Conservation (phyloP, 2,888 invertebrate genomes). For the Halocaridina rubra region DNA sequence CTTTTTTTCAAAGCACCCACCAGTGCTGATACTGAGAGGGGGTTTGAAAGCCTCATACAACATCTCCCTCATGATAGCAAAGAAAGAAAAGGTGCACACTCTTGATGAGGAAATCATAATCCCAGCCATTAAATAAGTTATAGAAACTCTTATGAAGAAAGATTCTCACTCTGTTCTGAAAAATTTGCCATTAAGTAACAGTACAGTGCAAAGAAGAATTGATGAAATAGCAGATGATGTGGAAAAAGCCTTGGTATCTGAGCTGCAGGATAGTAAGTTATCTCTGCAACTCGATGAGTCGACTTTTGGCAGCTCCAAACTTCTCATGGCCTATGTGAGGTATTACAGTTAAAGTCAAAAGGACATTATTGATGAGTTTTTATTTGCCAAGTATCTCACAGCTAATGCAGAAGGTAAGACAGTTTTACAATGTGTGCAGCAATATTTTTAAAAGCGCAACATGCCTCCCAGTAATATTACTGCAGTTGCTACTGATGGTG, state of each 20-base stretch:
- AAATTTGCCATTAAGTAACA: slow-evolving; percentile 5
- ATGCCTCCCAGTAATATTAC: slow-evolving; percentile 42
- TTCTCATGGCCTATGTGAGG: slow-evolving; percentile 37
- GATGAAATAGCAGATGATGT: slow-evolving; percentile 30
- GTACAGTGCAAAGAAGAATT: slow-evolving; percentile 13
- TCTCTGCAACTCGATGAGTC: slow-evolving; percentile 29
- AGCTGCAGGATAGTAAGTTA: slow-evolving; percentile 22
- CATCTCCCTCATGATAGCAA: neutral
- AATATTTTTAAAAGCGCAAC: slow-evolving; percentile 35
- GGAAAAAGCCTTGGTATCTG: slow-evolving; percentile 17
- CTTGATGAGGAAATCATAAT: neutral
- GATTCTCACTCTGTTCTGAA: slow-evolving; percentile 17
- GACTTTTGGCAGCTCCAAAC: neutral
- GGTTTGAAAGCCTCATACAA: slow-evolving; percentile 11
- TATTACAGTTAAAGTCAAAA: slow-evolving; percentile 26
- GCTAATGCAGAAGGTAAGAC: slow-evolving; percentile 39
- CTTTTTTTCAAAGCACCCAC: neutral
- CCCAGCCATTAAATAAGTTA: slow-evolving; percentile 30
- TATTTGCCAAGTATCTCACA: slow-evolving; percentile 29
- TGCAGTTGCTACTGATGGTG: neutral
- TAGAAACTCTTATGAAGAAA: slow-evolving; percentile 35
- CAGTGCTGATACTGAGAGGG: too few relatives aligned
- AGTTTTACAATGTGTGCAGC: slow-evolving; percentile 35
- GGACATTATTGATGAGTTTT: slow-evolving; percentile 36
- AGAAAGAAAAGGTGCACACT: neutral